Conservation (phyloP, 2,888 invertebrate species). For the Nasonia oneida region DNA sequence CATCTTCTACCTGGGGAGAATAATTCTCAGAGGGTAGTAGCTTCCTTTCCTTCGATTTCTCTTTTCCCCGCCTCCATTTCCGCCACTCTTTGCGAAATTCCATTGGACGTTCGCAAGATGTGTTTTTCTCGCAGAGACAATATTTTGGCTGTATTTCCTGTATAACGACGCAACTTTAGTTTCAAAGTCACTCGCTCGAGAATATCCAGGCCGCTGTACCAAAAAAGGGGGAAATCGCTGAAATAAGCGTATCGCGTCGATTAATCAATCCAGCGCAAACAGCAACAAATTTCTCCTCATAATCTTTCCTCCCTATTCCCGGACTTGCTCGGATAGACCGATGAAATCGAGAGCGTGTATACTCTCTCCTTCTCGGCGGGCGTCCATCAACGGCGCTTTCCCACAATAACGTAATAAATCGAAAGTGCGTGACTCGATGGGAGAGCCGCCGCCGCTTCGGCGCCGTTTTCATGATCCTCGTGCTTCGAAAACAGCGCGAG, state of each 20-base stretch:
- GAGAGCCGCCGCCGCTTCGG: constrained; percentile 31
- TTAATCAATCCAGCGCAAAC: constrained; percentile 8
- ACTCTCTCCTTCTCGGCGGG: not conserved
- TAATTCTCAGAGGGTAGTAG: constrained; percentile 44
- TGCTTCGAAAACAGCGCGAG: constrained; percentile 35
- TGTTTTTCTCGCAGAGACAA: constrained; percentile 30
- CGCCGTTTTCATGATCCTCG: constrained; percentile 50
- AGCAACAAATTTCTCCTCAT: not conserved
- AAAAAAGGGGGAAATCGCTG: not conserved
- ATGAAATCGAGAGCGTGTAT: constrained; percentile 7
- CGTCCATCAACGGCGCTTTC: constrained; percentile 44
- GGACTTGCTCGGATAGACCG: not conserved
- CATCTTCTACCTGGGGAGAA: constrained; percentile 36
- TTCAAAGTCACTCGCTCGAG: not conserved
- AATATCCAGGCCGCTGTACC: not conserved
- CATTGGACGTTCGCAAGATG: constrained; percentile 39
- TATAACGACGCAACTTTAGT: not conserved
- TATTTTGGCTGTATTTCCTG: not conserved
- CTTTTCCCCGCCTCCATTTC: constrained; percentile 5
- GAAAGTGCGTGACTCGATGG: constrained; percentile 50
- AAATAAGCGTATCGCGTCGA: not conserved
- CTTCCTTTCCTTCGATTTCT: constrained; percentile 41
- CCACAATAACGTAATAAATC: constrained; percentile 57
- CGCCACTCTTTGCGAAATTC: constrained; percentile 11
- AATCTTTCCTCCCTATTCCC: not conserved